Conservation (phyloP, 2,113 vertebrate species). For the Lamprotornis superbus region DNA sequence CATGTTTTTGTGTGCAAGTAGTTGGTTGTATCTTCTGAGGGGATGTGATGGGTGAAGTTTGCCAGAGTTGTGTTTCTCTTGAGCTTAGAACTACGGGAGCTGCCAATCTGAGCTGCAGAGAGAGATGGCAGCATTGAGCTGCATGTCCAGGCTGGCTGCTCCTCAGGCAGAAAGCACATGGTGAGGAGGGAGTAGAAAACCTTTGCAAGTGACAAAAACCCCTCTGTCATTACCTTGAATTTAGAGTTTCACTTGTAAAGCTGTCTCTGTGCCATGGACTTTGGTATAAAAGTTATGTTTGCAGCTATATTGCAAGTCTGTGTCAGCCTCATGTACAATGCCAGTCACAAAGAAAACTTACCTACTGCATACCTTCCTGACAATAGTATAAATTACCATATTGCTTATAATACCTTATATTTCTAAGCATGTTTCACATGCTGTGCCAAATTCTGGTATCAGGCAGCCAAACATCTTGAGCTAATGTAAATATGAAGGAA, state of each 20-base stretch:
- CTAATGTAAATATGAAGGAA: background rate
- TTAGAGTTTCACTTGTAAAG: background rate
- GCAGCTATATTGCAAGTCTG: background rate
- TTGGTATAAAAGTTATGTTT: background rate
- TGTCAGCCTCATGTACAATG: background rate
- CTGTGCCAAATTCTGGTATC: background rate
- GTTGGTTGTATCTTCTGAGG: background rate
- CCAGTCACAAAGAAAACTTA: background rate
- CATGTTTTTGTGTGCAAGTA: background rate
- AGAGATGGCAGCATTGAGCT: conserved; percentile 70
- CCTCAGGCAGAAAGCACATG: background rate
- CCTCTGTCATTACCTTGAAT: background rate
- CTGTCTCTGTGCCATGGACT: background rate
- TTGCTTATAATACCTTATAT: background rate
- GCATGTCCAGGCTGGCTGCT: background rate
- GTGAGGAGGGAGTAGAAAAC: background rate
- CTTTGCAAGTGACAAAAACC: background rate
- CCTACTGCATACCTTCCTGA: background rate
- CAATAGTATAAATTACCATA: background rate
- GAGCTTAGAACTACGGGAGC: background rate
- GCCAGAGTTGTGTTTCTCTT: background rate
- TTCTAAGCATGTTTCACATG: background rate
- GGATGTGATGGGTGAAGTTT: background rate
- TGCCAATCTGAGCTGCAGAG: conserved; percentile 26
- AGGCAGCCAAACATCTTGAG: background rate